Evolutionary conservation across 2,113 vertebrate species (phyloP).

Genomic region (Mustela lutreola): DNA sequence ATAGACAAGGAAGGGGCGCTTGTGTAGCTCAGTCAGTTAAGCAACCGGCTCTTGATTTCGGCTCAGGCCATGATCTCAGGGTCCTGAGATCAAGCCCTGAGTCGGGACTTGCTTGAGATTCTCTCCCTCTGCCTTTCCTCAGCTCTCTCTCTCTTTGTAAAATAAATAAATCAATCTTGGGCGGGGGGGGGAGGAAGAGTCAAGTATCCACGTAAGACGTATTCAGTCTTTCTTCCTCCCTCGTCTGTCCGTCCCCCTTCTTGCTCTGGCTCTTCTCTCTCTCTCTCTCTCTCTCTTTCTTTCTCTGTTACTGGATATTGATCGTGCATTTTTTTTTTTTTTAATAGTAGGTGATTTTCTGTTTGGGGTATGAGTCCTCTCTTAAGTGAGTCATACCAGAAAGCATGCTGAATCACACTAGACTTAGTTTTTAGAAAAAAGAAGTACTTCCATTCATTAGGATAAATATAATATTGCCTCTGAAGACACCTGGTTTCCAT

Average conservation of each 20-base stretch:
- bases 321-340: neutral
- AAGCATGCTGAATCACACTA: neutral
- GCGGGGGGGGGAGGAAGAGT: rapidly evolving
- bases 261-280: neutral
- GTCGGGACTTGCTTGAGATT: neutral
- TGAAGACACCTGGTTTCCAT: neutral
- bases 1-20: neutral
- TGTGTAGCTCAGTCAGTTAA: neutral
- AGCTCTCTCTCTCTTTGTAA: neutral
- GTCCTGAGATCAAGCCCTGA: neutral
- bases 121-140: neutral
- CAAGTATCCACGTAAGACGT: neutral
- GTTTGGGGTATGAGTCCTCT: slow-evolving; percentile 40
- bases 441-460: neutral
- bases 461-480: neutral
- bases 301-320: slow-evolving; percentile 26
- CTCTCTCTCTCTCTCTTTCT: neutral
- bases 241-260: neutral
- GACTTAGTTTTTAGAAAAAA: neutral
- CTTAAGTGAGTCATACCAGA: neutral
- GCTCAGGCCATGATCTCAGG: neutral
- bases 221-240: neutral
- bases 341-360: neutral
- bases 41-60: neutral
- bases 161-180: neutral